Evolutionary conservation across 2,888 invertebrate genomes (phyloP).

Genomic region (Caenorhabditis doughertyi): DNA sequence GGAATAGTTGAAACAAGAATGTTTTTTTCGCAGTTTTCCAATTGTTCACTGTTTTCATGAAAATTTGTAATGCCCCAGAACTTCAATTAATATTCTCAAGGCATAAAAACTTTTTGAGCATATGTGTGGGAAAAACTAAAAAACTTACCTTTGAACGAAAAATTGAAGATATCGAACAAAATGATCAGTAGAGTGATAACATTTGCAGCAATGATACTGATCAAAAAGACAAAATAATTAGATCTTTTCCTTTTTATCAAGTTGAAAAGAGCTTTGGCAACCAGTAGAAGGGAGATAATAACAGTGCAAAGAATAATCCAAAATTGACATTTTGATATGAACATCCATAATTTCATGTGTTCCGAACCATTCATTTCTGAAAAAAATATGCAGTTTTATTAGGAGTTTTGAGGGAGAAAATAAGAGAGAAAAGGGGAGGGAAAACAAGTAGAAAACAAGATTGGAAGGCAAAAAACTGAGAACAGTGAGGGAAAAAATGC

Average conservation of each 20-base stretch:
- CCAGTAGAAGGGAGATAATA: constrained; percentile 61
- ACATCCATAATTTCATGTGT: constrained; percentile 65
- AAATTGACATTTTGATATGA: constrained; percentile 68
- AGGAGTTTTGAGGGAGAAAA: not conserved
- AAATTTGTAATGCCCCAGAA: no score
- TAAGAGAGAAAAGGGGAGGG: not conserved
- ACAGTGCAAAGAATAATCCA: constrained; percentile 67
- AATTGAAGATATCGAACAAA: constrained; percentile 73
- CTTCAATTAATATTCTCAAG: no score
- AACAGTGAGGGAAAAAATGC: not conserved
- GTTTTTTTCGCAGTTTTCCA: not conserved
- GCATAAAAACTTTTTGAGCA: constrained; percentile 8
- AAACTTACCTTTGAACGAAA: constrained; percentile 67
- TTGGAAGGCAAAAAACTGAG: not conserved
- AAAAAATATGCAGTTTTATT: no score
- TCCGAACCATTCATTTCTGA: constrained; percentile 47
- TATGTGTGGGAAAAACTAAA: not conserved
- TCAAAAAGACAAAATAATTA: constrained; percentile 77
- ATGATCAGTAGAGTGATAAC: constrained; percentile 74
- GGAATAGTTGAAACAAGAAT: not conserved
- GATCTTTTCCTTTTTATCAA: constrained; percentile 66
- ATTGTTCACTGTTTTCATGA: not conserved
- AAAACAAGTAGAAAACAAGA: not conserved
- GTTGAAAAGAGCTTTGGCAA: constrained; percentile 55
- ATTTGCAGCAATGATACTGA: constrained; percentile 73